Base-by-base conservation (phyloP, 2,888 invertebrate genomes). In the Papilio elwesi region DNA sequence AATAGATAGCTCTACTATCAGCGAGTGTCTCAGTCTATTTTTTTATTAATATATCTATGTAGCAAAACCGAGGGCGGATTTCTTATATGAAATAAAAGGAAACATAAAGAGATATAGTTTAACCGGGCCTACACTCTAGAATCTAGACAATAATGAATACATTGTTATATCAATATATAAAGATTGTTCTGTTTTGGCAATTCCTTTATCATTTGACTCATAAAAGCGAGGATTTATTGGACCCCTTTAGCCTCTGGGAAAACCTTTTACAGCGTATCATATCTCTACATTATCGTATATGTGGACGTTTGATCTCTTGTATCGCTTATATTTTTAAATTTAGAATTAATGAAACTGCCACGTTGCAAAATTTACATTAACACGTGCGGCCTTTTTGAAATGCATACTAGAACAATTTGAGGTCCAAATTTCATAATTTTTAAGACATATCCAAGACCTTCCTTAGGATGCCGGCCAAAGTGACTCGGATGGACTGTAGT, bases 141-240 rank as follows among this genome's bases (percentile, higher is more conserved):
- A 43, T 5, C 43, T 43, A 7, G 7, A 43, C 7, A 43, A 7
- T 43, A 43, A 43, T 9, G 7, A 55, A 26, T 53, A 43, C 16
- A 43, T 15, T 16, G 67, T 43, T 55, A 38, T 16, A 48, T 57
- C 57, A 68, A 68, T 57, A 57, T 57, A 68, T 68, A 57, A 57
- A 57, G 57, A 47, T 57, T 13, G 68, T 59, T 65, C 71, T 68
- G 62, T 74, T 74, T 73, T 26, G 26, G 26, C 68, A 43, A 55
- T 57, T 68, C 53, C 68, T 68, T 68, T 68, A 57, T 68, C 16
- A 16, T 57, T 57, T 68, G 57, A 68, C 57, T 68, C 47, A 68
- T 68, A 49, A 36, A 3, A 49, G 49, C 49, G 26, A 13, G 51
- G 10, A 26, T 49, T 65, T 49, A 65, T 49, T n/a, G 51, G 51